A percentile compares a stretch with the other conserved stretches of the same genome.
These are phyloP conservation scores for Oligia strigilis DNA, from an alignment of 2,888 invertebrate genomes.

Conservation along the genomic window DNA sequence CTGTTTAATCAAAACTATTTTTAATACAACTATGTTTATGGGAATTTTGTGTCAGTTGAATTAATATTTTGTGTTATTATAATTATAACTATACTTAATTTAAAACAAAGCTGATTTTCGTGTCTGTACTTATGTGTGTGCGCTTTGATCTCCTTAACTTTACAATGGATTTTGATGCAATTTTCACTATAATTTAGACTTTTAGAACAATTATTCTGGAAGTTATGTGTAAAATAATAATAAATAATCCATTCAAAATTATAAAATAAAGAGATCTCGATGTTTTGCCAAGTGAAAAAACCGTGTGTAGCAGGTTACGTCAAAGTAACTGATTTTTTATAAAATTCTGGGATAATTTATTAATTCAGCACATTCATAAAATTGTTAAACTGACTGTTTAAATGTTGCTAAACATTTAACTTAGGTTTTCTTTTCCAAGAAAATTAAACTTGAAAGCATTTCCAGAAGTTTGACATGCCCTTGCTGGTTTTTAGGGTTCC, in stretches of 20 bases:
- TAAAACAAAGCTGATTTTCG: not conserved
- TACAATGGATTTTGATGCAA: not conserved
- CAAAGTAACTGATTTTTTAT: not conserved
- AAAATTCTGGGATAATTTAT: not conserved
- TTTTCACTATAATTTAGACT: not conserved
- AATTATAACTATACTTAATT: not conserved
- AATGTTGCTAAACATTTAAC: not conserved
- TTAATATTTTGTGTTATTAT: not conserved
- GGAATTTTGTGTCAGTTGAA: not conserved
- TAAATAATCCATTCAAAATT: not conserved
- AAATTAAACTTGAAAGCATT: not conserved
- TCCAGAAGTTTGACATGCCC: not conserved
- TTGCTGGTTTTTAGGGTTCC: no score
- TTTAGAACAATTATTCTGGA: not conserved
- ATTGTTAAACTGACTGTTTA: not conserved
- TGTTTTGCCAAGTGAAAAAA: not conserved
- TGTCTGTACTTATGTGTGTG: not conserved
- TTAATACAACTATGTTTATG: not conserved
- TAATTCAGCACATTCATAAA: not conserved
- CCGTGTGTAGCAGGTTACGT: not conserved
- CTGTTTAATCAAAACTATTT: conserved; percentile 12
- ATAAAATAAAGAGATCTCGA: not conserved
- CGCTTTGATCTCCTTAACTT: not conserved
- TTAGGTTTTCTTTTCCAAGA: not conserved
- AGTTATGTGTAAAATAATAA: not conserved